A percentile compares a stretch with the other conserved stretches of the same genome.
Evolutionary conservation across 1,140 invertebrate species (phyloP).

Genomic region (Danaus melanippus): DNA sequence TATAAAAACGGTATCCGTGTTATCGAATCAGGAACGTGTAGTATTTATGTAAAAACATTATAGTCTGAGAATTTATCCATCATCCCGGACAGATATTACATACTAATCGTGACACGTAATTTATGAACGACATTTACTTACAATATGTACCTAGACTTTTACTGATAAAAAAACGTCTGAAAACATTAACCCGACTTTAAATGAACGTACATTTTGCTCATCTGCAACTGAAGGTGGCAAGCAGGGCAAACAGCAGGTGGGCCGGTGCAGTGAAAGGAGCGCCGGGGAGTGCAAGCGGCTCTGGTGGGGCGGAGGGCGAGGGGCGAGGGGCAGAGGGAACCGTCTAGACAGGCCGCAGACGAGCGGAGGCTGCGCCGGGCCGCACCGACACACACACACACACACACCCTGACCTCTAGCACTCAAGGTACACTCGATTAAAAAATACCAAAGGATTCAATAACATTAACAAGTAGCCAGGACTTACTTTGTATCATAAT

Average conservation of each 20-base stretch:
- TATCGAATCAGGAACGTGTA: too few relatives aligned
- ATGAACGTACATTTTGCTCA: background rate
- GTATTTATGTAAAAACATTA: too few relatives aligned
- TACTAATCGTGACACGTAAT: too few relatives aligned
- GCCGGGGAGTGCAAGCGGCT: conserved; percentile 22
- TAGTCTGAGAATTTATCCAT: too few relatives aligned
- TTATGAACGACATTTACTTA: too few relatives aligned
- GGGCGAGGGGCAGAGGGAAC: conserved; percentile 26
- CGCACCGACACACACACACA: conserved; percentile 41
- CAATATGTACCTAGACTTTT: too few relatives aligned
- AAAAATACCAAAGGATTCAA: conserved; percentile 10
- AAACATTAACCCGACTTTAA: too few relatives aligned
- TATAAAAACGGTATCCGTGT: too few relatives aligned
- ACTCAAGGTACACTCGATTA: conserved; percentile 30
- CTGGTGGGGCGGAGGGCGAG: conserved; percentile 15
- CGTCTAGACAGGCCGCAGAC: conserved; percentile 70
- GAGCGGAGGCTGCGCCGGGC: conserved; percentile 61
- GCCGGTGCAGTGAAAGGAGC: conserved; percentile 41
- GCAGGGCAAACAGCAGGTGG: conserved; percentile 21
- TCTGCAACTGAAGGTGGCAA: conserved; percentile 13
- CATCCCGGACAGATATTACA: too few relatives aligned
- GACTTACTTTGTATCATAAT: too few relatives aligned
- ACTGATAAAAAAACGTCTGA: too few relatives aligned
- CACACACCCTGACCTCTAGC: conserved; percentile 36
- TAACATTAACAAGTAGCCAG: background rate